Percentiles rank a stretch among this genome's conserved stretches.
phyloP scores from a whole-genome alignment of 1,140 invertebrate genomes.

The Saccostrea cuccullata region DNA sequence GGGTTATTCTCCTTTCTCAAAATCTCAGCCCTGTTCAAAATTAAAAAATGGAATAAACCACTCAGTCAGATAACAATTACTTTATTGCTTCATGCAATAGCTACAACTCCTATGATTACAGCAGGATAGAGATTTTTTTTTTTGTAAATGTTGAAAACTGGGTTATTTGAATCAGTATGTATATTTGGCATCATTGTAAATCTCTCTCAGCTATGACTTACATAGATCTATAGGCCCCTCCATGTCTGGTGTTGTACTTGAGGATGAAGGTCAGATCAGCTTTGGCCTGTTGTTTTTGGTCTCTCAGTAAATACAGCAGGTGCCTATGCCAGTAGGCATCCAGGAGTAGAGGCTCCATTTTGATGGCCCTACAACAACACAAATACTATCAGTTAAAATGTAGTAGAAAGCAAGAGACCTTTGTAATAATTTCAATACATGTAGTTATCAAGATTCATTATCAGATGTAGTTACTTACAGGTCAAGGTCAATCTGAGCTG shows the following conservation, averaged over 20 bases:
- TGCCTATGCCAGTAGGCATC: conserved; percentile 79
- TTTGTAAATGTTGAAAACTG: too few species aligned
- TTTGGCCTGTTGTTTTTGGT: conserved; percentile 73
- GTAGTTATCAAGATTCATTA: not conserved
- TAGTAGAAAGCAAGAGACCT: not conserved
- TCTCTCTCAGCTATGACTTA: conserved; percentile 49
- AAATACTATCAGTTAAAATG: not conserved
- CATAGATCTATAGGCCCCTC: conserved; percentile 77
- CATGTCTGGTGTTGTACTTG: conserved; percentile 75
- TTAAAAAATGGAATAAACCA: not conserved
- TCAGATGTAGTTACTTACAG: conserved; percentile 19
- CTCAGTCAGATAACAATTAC: too few species aligned
- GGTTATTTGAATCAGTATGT: too few species aligned
- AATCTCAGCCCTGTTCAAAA: conserved; percentile 72
- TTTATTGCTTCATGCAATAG: too few species aligned
- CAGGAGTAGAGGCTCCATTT: conserved; percentile 73
- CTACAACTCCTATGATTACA: too few species aligned
- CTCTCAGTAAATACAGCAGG: conserved; percentile 75
- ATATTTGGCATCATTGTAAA: not conserved
- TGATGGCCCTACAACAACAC: conserved; percentile 71
- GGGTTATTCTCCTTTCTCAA: conserved; percentile 70
- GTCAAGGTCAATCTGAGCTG: conserved; percentile 72
- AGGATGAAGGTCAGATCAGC: conserved; percentile 77
- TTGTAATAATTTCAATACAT: not conserved
- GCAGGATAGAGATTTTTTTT: too few species aligned